Base-by-base conservation (phyloP, 2,888 invertebrate species). In the Abrostola tripartita region DNA sequence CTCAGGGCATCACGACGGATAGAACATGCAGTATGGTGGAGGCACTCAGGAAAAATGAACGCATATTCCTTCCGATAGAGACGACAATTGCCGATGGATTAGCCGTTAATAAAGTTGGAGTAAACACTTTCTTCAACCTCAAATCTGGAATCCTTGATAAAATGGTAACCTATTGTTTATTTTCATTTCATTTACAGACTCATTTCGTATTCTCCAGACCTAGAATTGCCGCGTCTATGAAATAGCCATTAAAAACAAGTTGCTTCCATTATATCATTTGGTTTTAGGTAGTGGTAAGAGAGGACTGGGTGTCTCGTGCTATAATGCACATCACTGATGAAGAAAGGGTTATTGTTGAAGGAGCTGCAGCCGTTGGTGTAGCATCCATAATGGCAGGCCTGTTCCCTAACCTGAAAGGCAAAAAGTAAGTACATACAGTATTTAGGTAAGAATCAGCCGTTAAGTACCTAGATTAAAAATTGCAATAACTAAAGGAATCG, bases 321-420 rank as follows among this genome's bases (percentile, higher is more conserved):
- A 97, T 98, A 56, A 93, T 98, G 85, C 95, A 97, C 65, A 88
- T 98, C 50, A 96, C 98, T 0, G 98, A 98, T 89, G 94, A 96
- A 70, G 98, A 98, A 86, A 97, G 97, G 86, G 97, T 97, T 71
- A 97, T 98, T 0, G 97, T 98, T 0, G 98, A 98, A 91, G 98
- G 98, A 0, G 98, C 97, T 12, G 98, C 98, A 0, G 98, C 98
- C 0, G 95, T 96, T 4, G 96, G 97, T 0, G 85, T 98, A 9
- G 98, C 98, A 0, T 97, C 98, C 5, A 95, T 98, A 66, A 92
- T 98, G 78, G 96, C 97, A 11, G 97, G 97, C 2, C 95, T 97
- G 59, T 92, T 98, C 55, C 97, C 97, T 11, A 97, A 98, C 77
- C 95, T 98, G 14, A 96, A 96, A 87, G 98, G 98, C 40, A 98